These are phyloP conservation scores for Calliphora vomitoria DNA, from an alignment of 2,888 invertebrate species.

Conservation along the genomic window DNA sequence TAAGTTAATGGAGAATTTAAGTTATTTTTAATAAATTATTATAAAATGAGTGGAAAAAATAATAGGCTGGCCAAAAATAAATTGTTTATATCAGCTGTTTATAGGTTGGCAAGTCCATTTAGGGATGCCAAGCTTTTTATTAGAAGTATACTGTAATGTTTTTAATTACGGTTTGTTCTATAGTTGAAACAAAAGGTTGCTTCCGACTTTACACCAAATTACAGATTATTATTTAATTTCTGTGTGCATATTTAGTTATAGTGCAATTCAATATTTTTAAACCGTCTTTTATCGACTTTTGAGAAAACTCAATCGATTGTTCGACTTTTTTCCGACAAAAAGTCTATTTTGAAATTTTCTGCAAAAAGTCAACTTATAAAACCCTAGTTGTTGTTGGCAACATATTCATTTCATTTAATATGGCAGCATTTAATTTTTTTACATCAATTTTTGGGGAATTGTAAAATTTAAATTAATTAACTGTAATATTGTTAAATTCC, in stretches of 20 bases:
- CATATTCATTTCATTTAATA: not conserved
- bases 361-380: too few relatives aligned
- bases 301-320: too few relatives aligned
- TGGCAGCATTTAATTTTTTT: not conserved
- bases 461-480: not conserved
- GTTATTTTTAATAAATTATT: not conserved
- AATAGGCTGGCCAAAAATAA: not conserved
- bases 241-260: too few relatives aligned
- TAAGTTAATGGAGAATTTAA: too few relatives aligned
- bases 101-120: not conserved
- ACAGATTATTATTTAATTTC: too few relatives aligned
- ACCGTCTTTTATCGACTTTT: too few relatives aligned
- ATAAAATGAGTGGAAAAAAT: conserved; percentile 1
- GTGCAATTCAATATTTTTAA: too few relatives aligned
- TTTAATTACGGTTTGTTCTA: too few relatives aligned
- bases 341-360: too few relatives aligned
- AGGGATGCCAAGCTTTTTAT: not conserved
- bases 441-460: not conserved
- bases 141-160: not conserved
- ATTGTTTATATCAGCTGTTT: conserved; percentile 10
- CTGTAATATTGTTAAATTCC: not conserved
- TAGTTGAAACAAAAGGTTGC: too few relatives aligned
- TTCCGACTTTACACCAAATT: too few relatives aligned
- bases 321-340: too few relatives aligned
- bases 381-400: not conserved